Base-by-base conservation (phyloP, 35 echinoderm and acorn worm species). In the Eucidaris tribuloides region DNA sequence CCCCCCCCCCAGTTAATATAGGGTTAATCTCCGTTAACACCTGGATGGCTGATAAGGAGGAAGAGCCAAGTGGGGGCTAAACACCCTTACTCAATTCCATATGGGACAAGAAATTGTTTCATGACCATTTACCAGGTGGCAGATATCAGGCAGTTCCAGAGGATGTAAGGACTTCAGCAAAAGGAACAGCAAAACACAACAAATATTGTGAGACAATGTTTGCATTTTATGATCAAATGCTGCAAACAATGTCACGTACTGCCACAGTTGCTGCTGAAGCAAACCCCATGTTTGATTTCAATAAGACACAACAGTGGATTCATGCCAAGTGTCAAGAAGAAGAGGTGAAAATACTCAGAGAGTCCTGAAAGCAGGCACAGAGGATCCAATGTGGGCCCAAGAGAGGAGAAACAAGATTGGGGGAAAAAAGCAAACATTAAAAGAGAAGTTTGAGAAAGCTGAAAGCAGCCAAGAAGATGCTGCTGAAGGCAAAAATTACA, bases 191-290 rank as follows among this genome's bases (percentile, higher is more conserved):
- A 4, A 86, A 86, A 50, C 84, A 86, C 29, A 86, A 77, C 42
- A 86, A 86, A 27, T 58, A 57, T n/a, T 78, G 66, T 24, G 70
- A 86, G 25, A 86, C 45, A 19, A 59, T 86, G 2, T 86, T 86
- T 59, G 83, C 63, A 45, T 76, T 30, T 30, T 78, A 57, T 57
- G 66, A 58, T 41, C 28, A 86, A n/a, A 15, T 86, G 17, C 49
- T 86, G 28, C 9, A 23, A 33, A 85, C 83, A 30, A 74, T 11
- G 62, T 62, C 42, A 7, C 65, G 71, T 62, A 84, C 71, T 14
- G 44, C 33, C 32, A 66, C 62, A 52, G 37, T 83, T 37, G 34
- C 81, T 2, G 56, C 62, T 39, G 81, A 83, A 42, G 56, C 81
- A 41, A 66, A 39, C 23, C 0, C 68, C 1, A 83, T 83, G 81